Evolutionary conservation across 1,140 invertebrate genomes (phyloP).

Genomic region (Aphaenogaster rudis): DNA sequence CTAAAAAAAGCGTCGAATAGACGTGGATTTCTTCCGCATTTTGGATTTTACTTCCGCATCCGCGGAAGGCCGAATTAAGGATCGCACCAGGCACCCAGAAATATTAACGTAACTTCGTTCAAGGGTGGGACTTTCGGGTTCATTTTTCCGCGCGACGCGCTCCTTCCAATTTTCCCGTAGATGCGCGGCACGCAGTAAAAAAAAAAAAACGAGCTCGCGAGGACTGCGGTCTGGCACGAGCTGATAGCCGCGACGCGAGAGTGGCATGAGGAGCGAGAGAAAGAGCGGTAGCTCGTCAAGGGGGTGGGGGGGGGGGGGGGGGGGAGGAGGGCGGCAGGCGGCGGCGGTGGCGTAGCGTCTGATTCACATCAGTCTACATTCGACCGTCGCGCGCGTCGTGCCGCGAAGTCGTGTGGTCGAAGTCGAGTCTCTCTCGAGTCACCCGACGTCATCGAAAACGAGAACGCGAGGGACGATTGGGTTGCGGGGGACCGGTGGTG

Average conservation of each 20-base stretch:
- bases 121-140: not conserved
- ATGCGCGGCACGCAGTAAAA: slow-evolving; percentile 54
- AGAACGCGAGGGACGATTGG: not conserved
- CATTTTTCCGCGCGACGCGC: not conserved
- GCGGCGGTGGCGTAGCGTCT: slow-evolving; percentile 58
- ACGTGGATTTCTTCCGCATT: not conserved
- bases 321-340: slow-evolving; percentile 9
- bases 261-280: slow-evolving; percentile 64
- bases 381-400: slow-evolving; percentile 78
- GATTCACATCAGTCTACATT: slow-evolving; percentile 78
- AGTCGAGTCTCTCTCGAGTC: slow-evolving; percentile 23
- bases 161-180: not conserved
- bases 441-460: slow-evolving; percentile 19
- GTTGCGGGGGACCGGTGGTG: not conserved
- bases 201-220: slow-evolving; percentile 63
- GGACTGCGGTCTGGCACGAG: slow-evolving; percentile 61
- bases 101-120: not conserved
- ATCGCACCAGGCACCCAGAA: no score
- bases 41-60: not conserved
- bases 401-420: slow-evolving; percentile 67
- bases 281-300: slow-evolving; percentile 21
- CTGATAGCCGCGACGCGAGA: slow-evolving; percentile 67
- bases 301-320: not conserved
- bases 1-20: not conserved
- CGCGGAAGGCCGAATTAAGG: not conserved